Conservation (phyloP, 2,888 invertebrate genomes). For the Cephus sareptanus region DNA sequence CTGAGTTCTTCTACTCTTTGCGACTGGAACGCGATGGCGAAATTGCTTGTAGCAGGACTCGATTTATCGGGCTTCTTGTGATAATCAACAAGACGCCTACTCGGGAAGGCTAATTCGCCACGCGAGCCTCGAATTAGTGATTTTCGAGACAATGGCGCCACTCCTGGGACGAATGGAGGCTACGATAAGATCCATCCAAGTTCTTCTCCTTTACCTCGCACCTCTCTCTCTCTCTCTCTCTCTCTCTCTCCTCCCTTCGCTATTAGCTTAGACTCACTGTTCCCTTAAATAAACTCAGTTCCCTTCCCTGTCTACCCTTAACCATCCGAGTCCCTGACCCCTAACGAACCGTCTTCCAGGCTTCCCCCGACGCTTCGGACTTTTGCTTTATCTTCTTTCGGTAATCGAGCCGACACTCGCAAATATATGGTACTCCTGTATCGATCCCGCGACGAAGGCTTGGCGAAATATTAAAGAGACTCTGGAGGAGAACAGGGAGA, state of each 20-base stretch:
- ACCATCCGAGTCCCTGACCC: background rate
- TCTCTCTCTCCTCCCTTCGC: background rate
- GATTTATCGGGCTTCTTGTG: background rate
- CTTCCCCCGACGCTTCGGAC: too few species aligned
- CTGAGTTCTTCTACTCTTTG: background rate
- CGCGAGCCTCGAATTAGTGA: background rate
- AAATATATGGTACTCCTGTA: background rate
- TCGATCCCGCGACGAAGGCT: background rate
- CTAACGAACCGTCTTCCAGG: background rate
- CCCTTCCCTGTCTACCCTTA: background rate
- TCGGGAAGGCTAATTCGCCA: background rate
- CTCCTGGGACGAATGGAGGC: background rate
- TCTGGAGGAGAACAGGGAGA: background rate
- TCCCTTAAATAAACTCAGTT: background rate
- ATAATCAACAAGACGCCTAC: background rate
- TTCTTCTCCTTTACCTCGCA: background rate
- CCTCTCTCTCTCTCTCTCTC: conserved; percentile 10
- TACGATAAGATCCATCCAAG: background rate
- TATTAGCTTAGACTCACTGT: background rate
- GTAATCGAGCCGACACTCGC: too few species aligned
- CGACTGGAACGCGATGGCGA: background rate
- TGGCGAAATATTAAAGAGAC: background rate
- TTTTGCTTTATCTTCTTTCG: too few species aligned
- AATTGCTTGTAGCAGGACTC: background rate
- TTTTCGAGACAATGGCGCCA: background rate